phyloP scores from a whole-genome alignment of 2,113 vertebrate genomes.

The Chaenocephalus aceratus region DNA sequence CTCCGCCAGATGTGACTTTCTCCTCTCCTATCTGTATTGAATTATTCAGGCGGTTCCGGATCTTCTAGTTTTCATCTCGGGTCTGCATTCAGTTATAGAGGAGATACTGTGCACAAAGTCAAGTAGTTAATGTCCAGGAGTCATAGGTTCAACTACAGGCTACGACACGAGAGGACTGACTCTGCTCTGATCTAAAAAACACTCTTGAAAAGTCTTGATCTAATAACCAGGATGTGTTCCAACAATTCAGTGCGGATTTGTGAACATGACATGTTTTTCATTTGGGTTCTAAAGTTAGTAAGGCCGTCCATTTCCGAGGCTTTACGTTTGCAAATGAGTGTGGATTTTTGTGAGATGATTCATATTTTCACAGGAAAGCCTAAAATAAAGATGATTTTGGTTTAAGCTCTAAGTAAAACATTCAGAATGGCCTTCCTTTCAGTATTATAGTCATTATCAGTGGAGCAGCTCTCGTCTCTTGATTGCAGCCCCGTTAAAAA shows the following conservation, averaged over 20 bases:
- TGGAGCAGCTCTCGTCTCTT: conserved; percentile 17
- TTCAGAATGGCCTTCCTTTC: conserved; percentile 5
- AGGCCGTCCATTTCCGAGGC: not conserved
- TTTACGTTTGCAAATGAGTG: not conserved
- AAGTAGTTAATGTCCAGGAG: conserved; percentile 55
- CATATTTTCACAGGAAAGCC: conserved; percentile 5
- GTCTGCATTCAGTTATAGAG: conserved; percentile 75
- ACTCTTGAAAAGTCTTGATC: conserved; percentile 25
- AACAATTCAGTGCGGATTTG: conserved; percentile 38
- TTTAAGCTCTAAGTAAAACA: conserved; percentile 16
- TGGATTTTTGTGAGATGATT: conserved; percentile 11
- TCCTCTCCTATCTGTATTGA: conserved; percentile 78
- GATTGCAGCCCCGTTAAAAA: conserved; percentile 34
- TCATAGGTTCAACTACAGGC: conserved; percentile 74
- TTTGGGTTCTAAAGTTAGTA: conserved; percentile 4
- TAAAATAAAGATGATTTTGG: conserved; percentile 17
- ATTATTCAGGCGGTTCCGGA: conserved; percentile 82
- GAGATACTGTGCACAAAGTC: conserved; percentile 66
- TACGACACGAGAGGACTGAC: conserved; percentile 37
- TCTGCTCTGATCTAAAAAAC: conserved; percentile 19
- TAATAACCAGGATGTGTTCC: conserved; percentile 53
- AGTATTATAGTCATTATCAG: conserved; percentile 44
- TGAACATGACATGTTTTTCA: conserved; percentile 48
- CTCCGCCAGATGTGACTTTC: conserved; percentile 82
- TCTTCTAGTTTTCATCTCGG: conserved; percentile 80